These are phyloP conservation scores for Chlorocebus sabaeus DNA, from an alignment of 2,113 vertebrate species.

Conservation along the genomic window DNA sequence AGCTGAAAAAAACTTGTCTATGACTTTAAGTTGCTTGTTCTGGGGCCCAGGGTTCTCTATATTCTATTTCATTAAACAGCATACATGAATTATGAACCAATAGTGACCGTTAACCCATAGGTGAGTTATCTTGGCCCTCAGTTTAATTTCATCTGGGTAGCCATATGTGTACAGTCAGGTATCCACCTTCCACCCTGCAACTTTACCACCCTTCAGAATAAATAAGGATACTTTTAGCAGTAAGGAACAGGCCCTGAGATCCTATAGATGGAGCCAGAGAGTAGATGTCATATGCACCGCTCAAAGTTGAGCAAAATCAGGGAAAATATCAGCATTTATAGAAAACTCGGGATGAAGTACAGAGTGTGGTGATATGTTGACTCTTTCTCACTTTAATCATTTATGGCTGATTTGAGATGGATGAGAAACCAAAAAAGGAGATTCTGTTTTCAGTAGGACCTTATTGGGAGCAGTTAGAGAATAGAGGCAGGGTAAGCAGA, in stretches of 20 bases:
- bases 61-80: background rate
- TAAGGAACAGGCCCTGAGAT: background rate
- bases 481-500: background rate
- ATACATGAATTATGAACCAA: background rate
- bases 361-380: background rate
- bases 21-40: background rate
- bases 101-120: background rate
- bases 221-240: background rate
- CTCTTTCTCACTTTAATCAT: background rate
- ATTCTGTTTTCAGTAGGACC: background rate
- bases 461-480: background rate
- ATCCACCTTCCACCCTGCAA: background rate
- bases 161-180: background rate
- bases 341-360: background rate
- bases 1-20: background rate
- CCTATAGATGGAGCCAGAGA: background rate
- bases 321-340: background rate
- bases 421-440: background rate
- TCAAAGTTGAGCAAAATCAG: background rate
- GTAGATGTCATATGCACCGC: background rate
- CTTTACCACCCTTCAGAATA: background rate
- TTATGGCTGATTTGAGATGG: background rate
- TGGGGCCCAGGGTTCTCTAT: background rate
- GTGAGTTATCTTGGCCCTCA: background rate
- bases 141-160: conserved; percentile 7